A percentile compares a stretch with the other conserved stretches of the same genome.
Evolutionary conservation across 2,113 vertebrate species (phyloP).

Genomic region (Hemichromis elongatus): DNA sequence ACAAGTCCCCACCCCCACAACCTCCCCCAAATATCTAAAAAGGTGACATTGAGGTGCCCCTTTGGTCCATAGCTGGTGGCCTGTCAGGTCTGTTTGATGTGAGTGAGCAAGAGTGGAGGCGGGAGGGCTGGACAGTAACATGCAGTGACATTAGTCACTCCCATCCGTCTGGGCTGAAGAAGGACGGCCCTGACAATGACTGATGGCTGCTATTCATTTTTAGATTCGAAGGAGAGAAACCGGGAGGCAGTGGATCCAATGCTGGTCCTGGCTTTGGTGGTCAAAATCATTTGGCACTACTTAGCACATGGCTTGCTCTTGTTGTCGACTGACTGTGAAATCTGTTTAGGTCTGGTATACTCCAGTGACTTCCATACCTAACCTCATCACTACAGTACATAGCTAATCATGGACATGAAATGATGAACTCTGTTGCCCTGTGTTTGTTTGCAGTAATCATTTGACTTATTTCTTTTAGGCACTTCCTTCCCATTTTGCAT

Average conservation of each 20-base stretch:
- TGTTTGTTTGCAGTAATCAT: no score
- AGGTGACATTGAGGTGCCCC: conserved; percentile 91
- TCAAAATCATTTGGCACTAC: conserved; percentile 53
- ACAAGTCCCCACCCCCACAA: conserved; percentile 36
- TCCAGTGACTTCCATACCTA: neutral
- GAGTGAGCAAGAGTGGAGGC: conserved; percentile 78
- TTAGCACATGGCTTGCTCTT: conserved; percentile 7
- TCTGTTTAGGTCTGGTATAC: neutral
- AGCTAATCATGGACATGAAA: neutral
- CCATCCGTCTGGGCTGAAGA: conserved; percentile 85
- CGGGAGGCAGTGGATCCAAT: conserved; percentile 7
- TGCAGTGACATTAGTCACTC: conserved; percentile 93
- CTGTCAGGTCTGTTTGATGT: conserved; percentile 94
- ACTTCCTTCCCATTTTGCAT: neutral
- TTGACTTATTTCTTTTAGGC: neutral
- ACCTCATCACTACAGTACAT: neutral
- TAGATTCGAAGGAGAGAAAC: conserved; percentile 72
- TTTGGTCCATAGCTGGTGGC: conserved; percentile 80
- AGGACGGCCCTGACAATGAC: conserved; percentile 93
- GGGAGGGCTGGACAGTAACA: conserved; percentile 91
- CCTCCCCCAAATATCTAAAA: conserved; percentile 78
- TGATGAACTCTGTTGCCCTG: no score
- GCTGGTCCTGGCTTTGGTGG: conserved; percentile 8
- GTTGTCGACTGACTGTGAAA: conserved; percentile 12
- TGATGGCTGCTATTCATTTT: conserved; percentile 94